Evolutionary conservation across 2,797 vertebrate species (phyloP).

Genomic region (Acanthopagrus latus): DNA sequence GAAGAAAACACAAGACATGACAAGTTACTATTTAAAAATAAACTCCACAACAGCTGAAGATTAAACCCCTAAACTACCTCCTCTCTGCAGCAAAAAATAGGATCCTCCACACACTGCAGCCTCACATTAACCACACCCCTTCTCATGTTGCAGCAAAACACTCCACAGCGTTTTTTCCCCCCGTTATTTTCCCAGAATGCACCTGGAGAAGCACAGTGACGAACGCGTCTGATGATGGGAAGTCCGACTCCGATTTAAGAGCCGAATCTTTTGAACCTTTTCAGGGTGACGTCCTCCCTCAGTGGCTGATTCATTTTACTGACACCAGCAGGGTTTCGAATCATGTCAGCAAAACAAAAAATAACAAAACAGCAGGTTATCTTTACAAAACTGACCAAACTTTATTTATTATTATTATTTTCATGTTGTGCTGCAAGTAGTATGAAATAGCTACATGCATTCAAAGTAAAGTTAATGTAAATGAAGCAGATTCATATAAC

Average conservation of each 20-base stretch:
- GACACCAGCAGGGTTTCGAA: not conserved
- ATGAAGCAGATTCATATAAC: not conserved
- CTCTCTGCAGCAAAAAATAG: constrained; percentile 46
- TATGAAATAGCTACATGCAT: not conserved
- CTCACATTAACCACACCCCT: constrained; percentile 76
- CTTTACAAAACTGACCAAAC: no score
- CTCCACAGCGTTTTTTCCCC: constrained; percentile 37
- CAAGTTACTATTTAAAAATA: constrained; percentile 3
- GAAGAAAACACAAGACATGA: not conserved
- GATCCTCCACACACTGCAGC: constrained; percentile 59
- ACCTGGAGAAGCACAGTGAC: constrained; percentile 78
- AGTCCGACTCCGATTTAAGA: not conserved
- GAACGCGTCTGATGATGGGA: constrained; percentile 52
- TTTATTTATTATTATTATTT: no score
- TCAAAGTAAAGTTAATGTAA: not conserved
- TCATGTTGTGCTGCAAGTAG: not conserved
- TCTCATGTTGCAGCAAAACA: constrained; percentile 81
- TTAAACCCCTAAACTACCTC: constrained; percentile 9
- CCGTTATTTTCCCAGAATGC: constrained; percentile 79
- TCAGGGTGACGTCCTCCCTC: not conserved
- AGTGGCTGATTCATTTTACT: not conserved
- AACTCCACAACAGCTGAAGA: not conserved
- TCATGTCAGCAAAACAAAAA: not conserved
- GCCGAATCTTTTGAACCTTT: constrained; percentile 20
- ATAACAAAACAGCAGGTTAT: no score